Evolutionary conservation across 1,140 invertebrate genomes (phyloP), one percentile per base, ranked within the genome.

Genomic region (Leucophenga varia): DNA sequence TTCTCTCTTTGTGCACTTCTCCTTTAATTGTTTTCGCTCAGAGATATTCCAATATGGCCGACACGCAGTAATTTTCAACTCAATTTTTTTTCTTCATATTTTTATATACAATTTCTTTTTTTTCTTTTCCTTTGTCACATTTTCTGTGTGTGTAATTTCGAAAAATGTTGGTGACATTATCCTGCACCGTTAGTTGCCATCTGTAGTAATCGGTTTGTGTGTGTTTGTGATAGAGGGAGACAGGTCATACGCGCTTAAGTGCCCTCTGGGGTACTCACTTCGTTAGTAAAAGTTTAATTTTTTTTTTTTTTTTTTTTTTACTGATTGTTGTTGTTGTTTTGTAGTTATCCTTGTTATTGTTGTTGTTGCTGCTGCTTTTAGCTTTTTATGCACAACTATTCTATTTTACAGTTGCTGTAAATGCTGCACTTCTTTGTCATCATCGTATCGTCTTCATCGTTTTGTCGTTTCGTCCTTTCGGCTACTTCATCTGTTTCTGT

Each of bases 211-310:
- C 52, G 43, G 43, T 45, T 43, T 59, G 54, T 49, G 47, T 28
- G 34, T 19, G 38, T 53, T 52, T 32, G 12, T 35, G 48, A 31
- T 52, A 42, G 64, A 35, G 18, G 5, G 32, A 17, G 14, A 35
- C 30, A 28, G 58, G 64, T 69, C 64, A 56, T 54, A 55, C 64
- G 30, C 32, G 61, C 64, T 72, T 72, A 72, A 72, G 68, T 72
- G 68, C 69, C 68, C 68, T 72, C 68, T 50, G 64, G 69, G 69
- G 64, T 67, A 70, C 67, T 70, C 64, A 64, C 55, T 70, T 71
- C 67, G 61, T 70, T 70, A 67, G 60, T 59, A 70, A 61, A 70
- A 70, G 59, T 65, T 70, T 25, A 6, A 25, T 25, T 25, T 25
- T 25, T 25, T 25, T 25, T 25, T 10, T 25, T 25, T 10, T 25